Evolutionary conservation across 2,113 vertebrate species (phyloP).

Genomic region (Salvelinus fontinalis): DNA sequence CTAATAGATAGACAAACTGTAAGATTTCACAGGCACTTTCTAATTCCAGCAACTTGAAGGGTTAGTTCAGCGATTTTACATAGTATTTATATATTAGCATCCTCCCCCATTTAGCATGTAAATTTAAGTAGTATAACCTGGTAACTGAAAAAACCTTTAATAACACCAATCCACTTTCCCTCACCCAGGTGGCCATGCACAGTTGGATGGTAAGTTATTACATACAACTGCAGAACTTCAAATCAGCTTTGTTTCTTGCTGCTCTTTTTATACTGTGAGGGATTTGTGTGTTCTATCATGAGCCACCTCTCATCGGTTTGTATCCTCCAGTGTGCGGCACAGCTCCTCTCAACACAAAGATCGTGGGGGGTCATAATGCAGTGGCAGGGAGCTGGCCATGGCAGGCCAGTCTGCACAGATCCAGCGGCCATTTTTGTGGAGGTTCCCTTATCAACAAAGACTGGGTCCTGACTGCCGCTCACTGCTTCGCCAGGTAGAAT

Average conservation of each 20-base stretch:
- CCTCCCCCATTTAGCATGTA: too few species aligned
- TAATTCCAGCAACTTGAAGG: too few species aligned
- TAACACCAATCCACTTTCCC: background rate
- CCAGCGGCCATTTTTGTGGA: conserved; percentile 52
- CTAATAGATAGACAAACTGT: too few species aligned
- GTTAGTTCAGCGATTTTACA: too few species aligned
- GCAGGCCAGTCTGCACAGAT: conserved; percentile 57
- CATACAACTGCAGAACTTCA: background rate
- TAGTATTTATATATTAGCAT: too few species aligned
- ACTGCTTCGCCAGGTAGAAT: conserved; percentile 52
- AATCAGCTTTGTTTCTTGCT: background rate
- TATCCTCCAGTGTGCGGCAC: conserved; percentile 57
- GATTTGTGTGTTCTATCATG: background rate
- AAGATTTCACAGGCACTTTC: too few species aligned
- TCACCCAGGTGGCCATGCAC: background rate
- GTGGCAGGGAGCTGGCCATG: conserved; percentile 57
- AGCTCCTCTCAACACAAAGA: conserved; percentile 24
- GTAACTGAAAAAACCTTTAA: background rate
- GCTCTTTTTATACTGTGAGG: background rate
- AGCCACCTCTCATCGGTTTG: background rate
- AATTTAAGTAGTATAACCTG: background rate
- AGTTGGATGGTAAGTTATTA: background rate
- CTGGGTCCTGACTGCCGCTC: conserved; percentile 66
- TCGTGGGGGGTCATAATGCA: conserved; percentile 17
- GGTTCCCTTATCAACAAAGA: conserved; percentile 58